Evolutionary conservation across 2,113 vertebrate species (phyloP).

Genomic region (Leiothrix lutea): DNA sequence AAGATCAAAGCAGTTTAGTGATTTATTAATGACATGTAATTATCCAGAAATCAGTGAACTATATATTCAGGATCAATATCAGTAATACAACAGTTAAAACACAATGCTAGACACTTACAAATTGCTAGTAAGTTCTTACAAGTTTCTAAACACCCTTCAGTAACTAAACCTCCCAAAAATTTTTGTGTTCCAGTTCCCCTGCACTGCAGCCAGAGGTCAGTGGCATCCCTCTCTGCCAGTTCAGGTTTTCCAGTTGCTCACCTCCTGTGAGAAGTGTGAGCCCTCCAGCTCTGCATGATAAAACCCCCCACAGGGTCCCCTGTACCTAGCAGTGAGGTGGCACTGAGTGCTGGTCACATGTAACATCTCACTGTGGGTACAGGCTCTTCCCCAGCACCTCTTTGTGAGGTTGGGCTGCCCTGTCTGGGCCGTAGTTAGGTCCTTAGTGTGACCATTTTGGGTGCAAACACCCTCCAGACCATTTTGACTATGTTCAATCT

Average conservation of each 20-base stretch:
- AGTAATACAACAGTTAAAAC: background rate
- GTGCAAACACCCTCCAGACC: background rate
- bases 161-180: background rate
- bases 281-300: background rate
- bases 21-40: background rate
- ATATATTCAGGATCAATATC: background rate
- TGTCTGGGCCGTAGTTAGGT: background rate
- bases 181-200: background rate
- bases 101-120: background rate
- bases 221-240: accelerated
- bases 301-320: background rate
- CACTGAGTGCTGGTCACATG: background rate
- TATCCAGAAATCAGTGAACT: background rate
- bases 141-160: background rate
- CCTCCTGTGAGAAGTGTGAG: accelerated
- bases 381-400: accelerated
- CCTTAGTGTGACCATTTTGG: background rate
- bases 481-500: background rate
- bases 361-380: background rate
- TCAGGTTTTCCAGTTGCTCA: background rate
- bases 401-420: accelerated
- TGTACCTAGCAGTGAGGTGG: background rate
- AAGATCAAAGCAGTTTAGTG: background rate
- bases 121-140: background rate
- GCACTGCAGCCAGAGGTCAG: background rate